A percentile compares a stretch with the other conserved stretches of the same genome.
Evolutionary conservation across 2,113 vertebrate species (phyloP).

Genomic region (Mionectes macconnelli): DNA sequence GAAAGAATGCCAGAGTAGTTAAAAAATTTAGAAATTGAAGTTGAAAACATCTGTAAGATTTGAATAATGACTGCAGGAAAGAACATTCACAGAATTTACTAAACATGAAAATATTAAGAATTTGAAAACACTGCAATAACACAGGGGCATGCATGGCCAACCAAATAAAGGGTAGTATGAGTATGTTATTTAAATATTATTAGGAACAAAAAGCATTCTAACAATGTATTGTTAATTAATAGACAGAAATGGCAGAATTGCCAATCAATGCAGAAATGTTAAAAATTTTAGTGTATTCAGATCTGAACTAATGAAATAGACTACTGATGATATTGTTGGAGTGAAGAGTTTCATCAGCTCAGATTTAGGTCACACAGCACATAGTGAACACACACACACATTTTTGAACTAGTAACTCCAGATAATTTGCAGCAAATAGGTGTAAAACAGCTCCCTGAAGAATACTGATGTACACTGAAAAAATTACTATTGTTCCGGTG

Average conservation of each 20-base stretch:
- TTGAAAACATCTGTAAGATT: not conserved
- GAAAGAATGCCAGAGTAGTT: not conserved
- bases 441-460: not conserved
- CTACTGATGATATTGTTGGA: not conserved
- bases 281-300: not conserved
- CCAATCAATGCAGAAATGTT: not conserved
- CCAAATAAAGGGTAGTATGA: not conserved
- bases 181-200: not conserved
- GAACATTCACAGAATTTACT: not conserved
- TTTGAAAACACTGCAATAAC: not conserved
- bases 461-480: not conserved
- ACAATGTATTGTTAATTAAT: not conserved
- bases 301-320: not conserved
- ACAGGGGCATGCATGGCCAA: not conserved
- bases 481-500: not conserved
- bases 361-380: not conserved
- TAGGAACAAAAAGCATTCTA: not conserved
- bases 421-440: not conserved
- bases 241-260: not conserved
- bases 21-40: not conserved
- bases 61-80: not conserved
- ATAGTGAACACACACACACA: not conserved
- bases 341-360: not conserved
- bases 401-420: not conserved
- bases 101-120: not conserved